Evolutionary conservation across 92 coral and sea anemone species (phyloP).

Genomic region (Phenganax stokvisi): DNA sequence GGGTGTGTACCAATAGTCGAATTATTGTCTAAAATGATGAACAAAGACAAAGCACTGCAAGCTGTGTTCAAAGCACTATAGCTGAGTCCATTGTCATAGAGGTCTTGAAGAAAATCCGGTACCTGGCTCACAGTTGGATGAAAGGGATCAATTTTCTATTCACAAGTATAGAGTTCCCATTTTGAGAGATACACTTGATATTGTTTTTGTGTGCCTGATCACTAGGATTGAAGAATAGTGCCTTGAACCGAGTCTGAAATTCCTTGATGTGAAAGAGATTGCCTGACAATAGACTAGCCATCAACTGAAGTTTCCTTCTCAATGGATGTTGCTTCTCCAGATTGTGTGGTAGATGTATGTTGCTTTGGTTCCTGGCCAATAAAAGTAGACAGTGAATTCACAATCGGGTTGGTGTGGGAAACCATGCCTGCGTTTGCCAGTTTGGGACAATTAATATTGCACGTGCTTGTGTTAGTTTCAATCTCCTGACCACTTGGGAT

Average conservation of each 20-base stretch:
- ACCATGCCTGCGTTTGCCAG: constrained; percentile 56
- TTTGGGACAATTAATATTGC: constrained; percentile 46
- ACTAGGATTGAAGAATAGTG: constrained; percentile 44
- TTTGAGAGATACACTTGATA: constrained; percentile 44
- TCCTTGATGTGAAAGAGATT: constrained; percentile 43
- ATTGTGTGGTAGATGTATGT: constrained; percentile 44
- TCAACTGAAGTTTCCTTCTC: constrained; percentile 33
- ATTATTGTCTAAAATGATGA: constrained; percentile 24
- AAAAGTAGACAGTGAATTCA: constrained; percentile 37
- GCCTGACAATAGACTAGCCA: constrained; percentile 44
- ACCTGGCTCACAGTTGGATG: constrained; percentile 38
- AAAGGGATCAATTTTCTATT: constrained; percentile 48
- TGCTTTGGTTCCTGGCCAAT: constrained; percentile 38
- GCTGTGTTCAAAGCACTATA: constrained; percentile 37
- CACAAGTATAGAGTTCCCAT: constrained; percentile 49
- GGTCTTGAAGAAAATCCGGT: background rate
- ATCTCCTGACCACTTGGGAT: too few relatives aligned
- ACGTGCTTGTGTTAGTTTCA: constrained; percentile 16
- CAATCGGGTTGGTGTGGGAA: constrained; percentile 36
- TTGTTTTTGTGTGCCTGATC: constrained; percentile 43
- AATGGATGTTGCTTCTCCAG: constrained; percentile 38
- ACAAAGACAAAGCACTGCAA: constrained; percentile 29
- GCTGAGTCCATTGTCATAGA: constrained; percentile 21
- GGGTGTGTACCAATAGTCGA: constrained; percentile 46
- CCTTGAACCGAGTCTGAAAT: constrained; percentile 49